These are phyloP conservation scores for Amphiprion clarkii DNA, from an alignment of 2,797 vertebrate species.

Conservation along the genomic window DNA sequence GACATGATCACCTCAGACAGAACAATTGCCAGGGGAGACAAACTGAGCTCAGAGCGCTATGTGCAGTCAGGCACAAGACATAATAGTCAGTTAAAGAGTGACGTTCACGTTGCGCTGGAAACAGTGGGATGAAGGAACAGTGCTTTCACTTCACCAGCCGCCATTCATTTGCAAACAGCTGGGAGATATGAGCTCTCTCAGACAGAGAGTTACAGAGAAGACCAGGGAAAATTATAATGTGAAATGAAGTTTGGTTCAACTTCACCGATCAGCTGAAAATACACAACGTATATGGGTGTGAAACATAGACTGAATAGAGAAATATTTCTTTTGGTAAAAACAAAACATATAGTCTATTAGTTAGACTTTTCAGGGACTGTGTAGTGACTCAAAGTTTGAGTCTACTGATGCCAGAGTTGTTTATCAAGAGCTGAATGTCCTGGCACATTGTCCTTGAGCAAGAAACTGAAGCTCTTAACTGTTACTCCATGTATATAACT, in stretches of 20 bases:
- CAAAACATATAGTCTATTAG: neutral
- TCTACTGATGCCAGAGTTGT: neutral
- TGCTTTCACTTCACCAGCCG: constrained; percentile 31
- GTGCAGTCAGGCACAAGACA: constrained; percentile 71
- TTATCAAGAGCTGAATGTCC: neutral
- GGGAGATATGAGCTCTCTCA: constrained; percentile 24
- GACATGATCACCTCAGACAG: constrained; percentile 82
- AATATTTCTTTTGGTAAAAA: neutral
- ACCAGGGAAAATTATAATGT: neutral
- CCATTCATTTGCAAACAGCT: constrained; percentile 35
- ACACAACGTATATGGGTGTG: neutral
- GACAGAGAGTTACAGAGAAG: neutral
- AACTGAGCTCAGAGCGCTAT: constrained; percentile 60
- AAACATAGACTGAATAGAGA: neutral
- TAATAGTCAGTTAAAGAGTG: constrained; percentile 65
- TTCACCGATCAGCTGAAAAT: constrained; percentile 6
- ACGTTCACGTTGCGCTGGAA: constrained; percentile 39
- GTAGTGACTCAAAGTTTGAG: constrained; percentile 5
- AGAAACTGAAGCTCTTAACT: constrained; percentile 17
- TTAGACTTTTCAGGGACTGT: constrained; percentile 4
- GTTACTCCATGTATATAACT: constrained; percentile 27
- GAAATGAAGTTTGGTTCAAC: neutral
- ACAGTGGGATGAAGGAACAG: constrained; percentile 29
- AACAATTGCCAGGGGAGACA: constrained; percentile 63
- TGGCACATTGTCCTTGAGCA: constrained; percentile 3